A percentile compares a stretch with the other conserved stretches of the same genome.
Evolutionary conservation across 2,888 invertebrate species (phyloP).

Genomic region (Drosophila flavopinicola): DNA sequence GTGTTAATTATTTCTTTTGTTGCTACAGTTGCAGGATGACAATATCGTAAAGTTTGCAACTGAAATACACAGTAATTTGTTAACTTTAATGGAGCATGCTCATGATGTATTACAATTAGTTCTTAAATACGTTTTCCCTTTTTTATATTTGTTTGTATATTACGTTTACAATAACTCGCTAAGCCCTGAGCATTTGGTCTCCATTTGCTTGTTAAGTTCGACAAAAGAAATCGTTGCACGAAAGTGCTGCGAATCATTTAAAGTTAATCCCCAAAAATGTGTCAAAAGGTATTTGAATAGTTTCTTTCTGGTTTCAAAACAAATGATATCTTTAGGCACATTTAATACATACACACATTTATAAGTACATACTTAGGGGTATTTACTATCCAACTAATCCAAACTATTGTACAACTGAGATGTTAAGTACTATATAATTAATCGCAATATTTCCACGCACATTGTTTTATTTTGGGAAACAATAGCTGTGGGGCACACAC

Average conservation of each 20-base stretch:
- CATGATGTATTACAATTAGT: conserved; percentile 73
- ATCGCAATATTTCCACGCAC: conserved; percentile 5
- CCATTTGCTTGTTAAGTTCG: conserved; percentile 77
- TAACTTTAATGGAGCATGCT: conserved; percentile 74
- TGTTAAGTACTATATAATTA: conserved; percentile 9
- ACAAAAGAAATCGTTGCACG: conserved; percentile 64
- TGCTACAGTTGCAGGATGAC: conserved; percentile 31
- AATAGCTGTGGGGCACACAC: conserved; percentile 14
- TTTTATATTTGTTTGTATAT: conserved; percentile 40
- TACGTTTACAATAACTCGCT: conserved; percentile 69
- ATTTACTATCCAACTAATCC: conserved; percentile 39
- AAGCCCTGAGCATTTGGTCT: conserved; percentile 83
- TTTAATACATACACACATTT: conserved; percentile 75
- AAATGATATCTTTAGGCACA: conserved; percentile 79
- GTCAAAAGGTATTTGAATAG: conserved; percentile 41
- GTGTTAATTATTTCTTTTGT: conserved; percentile 9
- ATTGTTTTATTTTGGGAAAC: conserved; percentile 17
- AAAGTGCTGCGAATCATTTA: conserved; percentile 41
- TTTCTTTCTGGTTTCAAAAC: conserved; percentile 26
- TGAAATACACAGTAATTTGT: conserved; percentile 41
- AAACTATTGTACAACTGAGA: conserved; percentile 52
- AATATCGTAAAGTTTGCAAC: conserved; percentile 49
- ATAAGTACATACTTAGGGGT: conserved; percentile 27
- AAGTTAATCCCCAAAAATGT: conserved; percentile 68
- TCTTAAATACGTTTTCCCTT: conserved; percentile 56